Conservation (phyloP, 2,888 invertebrate species). For the Hydropsyche betteni region DNA sequence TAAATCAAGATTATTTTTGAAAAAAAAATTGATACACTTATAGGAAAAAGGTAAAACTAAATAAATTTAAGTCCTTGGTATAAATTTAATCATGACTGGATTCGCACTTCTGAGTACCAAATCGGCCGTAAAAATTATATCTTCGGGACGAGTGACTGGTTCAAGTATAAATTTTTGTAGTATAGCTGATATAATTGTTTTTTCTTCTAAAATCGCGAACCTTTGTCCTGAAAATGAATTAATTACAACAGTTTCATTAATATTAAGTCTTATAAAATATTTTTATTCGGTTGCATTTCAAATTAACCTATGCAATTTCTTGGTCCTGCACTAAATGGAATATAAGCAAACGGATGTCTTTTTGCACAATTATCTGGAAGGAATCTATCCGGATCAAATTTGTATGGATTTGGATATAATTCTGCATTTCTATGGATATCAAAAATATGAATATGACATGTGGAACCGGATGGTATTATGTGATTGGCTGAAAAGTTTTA, state of each 20-base stretch:
- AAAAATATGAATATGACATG: constrained; percentile 54
- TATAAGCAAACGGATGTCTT: constrained; percentile 60
- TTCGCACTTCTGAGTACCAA: constrained; percentile 58
- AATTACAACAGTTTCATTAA: neutral
- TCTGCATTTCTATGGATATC: constrained; percentile 60
- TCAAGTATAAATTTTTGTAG: constrained; percentile 62
- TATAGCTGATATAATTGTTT: constrained; percentile 63
- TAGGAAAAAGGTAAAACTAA: too few relatives aligned
- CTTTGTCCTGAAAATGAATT: constrained; percentile 62
- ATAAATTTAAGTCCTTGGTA: neutral
- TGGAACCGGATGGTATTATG: constrained; percentile 54
- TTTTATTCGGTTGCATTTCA: too few relatives aligned
- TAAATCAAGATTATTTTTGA: too few relatives aligned
- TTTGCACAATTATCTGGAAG: constrained; percentile 56
- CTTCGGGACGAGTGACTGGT: constrained; percentile 62
- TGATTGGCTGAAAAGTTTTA: constrained; percentile 53
- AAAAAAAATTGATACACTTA: too few relatives aligned
- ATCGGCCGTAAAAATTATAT: constrained; percentile 58
- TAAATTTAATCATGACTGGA: constrained; percentile 53
- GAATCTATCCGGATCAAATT: constrained; percentile 64
- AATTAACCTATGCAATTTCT: constrained; percentile 57
- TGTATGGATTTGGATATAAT: constrained; percentile 62
- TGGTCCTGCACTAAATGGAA: constrained; percentile 55
- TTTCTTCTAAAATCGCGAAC: constrained; percentile 68
- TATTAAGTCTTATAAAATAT: too few relatives aligned